A percentile compares a stretch with the other conserved stretches of the same genome.
Evolutionary conservation across 1,140 invertebrate species (phyloP).

Genomic region (Hypothenemus hampei): DNA sequence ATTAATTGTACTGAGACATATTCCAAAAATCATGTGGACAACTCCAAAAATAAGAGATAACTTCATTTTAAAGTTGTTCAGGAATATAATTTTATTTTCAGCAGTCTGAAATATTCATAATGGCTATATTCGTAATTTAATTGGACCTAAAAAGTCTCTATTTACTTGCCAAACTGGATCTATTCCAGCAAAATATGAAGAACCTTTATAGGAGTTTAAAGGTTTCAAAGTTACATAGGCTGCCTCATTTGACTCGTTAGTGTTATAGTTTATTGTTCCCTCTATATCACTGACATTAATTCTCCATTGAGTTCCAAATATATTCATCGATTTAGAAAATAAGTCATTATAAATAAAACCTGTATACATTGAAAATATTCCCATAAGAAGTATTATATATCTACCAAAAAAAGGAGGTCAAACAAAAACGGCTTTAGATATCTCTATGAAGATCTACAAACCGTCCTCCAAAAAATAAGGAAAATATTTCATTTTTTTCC

Average conservation of each 20-base stretch:
- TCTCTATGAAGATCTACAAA: constrained; percentile 77
- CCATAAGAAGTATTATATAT: constrained; percentile 97
- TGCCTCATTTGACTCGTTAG: constrained; percentile 46
- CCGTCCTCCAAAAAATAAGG: constrained; percentile 94
- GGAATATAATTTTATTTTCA: constrained; percentile 81
- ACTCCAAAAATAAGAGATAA: constrained; percentile 89
- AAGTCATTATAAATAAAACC: constrained; percentile 96
- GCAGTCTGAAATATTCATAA: constrained; percentile 9
- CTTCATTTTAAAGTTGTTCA: constrained; percentile 94
- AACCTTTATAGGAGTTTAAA: constrained; percentile 30
- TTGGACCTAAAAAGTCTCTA: neutral
- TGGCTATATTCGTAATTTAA: neutral
- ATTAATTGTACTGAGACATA: constrained; percentile 68
- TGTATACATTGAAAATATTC: constrained; percentile 94
- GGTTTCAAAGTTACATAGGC: constrained; percentile 9
- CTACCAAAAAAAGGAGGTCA: constrained; percentile 48
- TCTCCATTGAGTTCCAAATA: constrained; percentile 74
- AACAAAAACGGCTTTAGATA: neutral
- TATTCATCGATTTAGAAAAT: constrained; percentile 93
- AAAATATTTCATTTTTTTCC: constrained; percentile 83
- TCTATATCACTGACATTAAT: constrained; percentile 44
- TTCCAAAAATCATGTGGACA: constrained; percentile 86
- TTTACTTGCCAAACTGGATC: constrained; percentile 86
- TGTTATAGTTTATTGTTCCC: constrained; percentile 51
- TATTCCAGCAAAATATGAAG: constrained; percentile 81